phyloP scores from a whole-genome alignment of 1,140 invertebrate species.

The Colletes latitarsis region DNA sequence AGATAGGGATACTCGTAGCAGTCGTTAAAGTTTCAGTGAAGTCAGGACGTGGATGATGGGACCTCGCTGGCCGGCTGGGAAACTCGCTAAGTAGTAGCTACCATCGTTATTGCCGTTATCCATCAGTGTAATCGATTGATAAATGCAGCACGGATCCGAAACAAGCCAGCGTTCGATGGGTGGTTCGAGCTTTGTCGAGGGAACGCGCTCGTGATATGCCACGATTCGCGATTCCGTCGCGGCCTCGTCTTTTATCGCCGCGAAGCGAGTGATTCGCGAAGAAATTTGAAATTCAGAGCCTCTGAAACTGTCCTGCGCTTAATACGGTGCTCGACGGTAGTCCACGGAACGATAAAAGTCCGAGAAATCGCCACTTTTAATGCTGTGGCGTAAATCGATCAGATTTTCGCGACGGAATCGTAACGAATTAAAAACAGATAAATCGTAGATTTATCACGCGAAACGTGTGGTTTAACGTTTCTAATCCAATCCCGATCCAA shows the following conservation, averaged over 20 bases:
- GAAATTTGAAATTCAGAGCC: too few relatives aligned
- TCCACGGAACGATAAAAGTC: too few relatives aligned
- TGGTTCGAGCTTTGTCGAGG: neutral
- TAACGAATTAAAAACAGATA: too few relatives aligned
- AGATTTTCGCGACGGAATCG: too few relatives aligned
- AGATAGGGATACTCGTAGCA: neutral
- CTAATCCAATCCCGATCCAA: neutral
- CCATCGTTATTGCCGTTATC: constrained; percentile 8
- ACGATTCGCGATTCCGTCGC: neutral
- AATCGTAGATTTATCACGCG: too few relatives aligned
- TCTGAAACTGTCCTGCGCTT: neutral
- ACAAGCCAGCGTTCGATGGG: neutral
- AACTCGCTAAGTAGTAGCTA: constrained; percentile 14
- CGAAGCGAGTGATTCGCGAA: too few relatives aligned
- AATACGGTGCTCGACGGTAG: too few relatives aligned
- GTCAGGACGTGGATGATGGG: neutral
- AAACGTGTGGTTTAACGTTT: neutral
- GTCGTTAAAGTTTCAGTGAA: constrained; percentile 9
- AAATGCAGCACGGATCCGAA: neutral
- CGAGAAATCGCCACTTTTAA: too few relatives aligned
- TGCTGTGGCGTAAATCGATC: too few relatives aligned
- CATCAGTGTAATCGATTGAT: constrained; percentile 7
- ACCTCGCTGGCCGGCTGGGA: neutral
- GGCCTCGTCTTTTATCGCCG: too few relatives aligned
- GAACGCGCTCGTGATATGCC: neutral